phyloP scores from a whole-genome alignment of 1,140 invertebrate genomes.

The Apis florea region DNA sequence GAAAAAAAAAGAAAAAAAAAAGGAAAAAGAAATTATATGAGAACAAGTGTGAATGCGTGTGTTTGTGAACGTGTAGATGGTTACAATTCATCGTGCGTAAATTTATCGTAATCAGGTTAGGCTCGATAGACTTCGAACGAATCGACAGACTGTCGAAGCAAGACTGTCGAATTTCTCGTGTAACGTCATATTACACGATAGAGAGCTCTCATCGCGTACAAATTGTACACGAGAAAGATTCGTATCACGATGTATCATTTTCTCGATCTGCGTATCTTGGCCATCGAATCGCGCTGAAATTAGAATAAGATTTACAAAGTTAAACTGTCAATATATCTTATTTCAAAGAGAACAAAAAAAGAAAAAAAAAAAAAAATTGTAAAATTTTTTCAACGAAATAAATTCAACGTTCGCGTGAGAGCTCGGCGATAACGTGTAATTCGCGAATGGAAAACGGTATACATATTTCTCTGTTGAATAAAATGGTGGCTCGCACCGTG shows the following conservation, averaged over 20 bases:
- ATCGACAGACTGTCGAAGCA: neutral
- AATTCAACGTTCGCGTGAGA: constrained; percentile 7
- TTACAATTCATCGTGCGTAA: constrained; percentile 24
- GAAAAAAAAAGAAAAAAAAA: neutral
- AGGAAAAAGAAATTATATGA: constrained; percentile 1
- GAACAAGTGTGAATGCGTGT: constrained; percentile 31
- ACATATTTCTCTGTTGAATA: constrained; percentile 44
- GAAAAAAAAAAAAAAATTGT: too few species aligned
- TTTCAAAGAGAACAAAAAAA: too few species aligned
- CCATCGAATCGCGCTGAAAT: neutral
- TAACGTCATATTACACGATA: neutral
- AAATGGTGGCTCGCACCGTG: constrained; percentile 53
- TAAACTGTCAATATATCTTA: neutral
- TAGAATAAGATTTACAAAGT: neutral
- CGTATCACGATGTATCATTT: neutral
- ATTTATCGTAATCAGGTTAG: constrained; percentile 21
- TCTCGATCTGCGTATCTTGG: neutral
- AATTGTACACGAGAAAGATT: neutral
- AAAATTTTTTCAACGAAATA: neutral
- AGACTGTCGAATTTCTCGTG: constrained; percentile 16
- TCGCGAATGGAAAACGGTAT: constrained; percentile 31
- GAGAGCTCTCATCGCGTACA: constrained; percentile 3
- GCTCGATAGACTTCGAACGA: constrained; percentile 11
- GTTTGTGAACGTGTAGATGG: constrained; percentile 36
- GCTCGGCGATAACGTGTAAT: constrained; percentile 27